Evolutionary conservation across 2,888 invertebrate genomes (phyloP).

Genomic region (Cryptocheilus praepositus): DNA sequence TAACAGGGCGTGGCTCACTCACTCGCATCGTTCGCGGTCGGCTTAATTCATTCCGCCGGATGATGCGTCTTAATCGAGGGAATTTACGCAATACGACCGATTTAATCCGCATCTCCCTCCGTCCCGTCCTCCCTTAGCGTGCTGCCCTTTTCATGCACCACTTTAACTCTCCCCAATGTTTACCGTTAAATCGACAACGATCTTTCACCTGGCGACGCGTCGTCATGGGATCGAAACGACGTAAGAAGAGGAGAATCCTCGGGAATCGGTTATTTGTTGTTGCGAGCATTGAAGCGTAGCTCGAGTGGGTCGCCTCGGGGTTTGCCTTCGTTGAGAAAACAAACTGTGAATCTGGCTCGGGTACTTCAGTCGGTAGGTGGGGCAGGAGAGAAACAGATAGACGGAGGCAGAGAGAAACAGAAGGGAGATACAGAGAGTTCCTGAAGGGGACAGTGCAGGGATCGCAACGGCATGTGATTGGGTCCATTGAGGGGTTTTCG

Average conservation of each 20-base stretch:
- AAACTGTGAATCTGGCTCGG: constrained; percentile 64
- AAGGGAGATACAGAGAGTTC: constrained; percentile 38
- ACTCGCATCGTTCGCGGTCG: too few species aligned
- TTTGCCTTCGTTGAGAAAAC: constrained; percentile 69
- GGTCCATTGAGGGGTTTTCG: constrained; percentile 65
- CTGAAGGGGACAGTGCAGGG: constrained; percentile 59
- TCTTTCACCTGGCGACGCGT: constrained; percentile 22
- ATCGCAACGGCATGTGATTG: constrained; percentile 64
- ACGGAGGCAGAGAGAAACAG: neutral
- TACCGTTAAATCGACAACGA: constrained; percentile 44
- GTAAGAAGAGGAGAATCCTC: constrained; percentile 10
- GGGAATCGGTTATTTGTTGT: constrained; percentile 64
- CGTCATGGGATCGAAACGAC: constrained; percentile 1
- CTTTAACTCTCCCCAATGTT: neutral
- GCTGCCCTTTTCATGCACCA: neutral
- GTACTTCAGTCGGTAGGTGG: constrained; percentile 23
- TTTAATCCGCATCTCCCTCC: constrained; percentile 16
- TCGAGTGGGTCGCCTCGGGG: constrained; percentile 64
- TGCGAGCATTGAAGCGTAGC: constrained; percentile 61
- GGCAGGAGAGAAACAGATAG: neutral
- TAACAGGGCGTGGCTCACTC: too few species aligned
- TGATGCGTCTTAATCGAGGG: constrained; percentile 6
- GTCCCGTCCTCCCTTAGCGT: neutral
- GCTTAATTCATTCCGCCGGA: neutral
- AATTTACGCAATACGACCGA: constrained; percentile 24